Evolutionary conservation across 2,113 vertebrate genomes (phyloP).

Genomic region (Motacilla tschutschensis): DNA sequence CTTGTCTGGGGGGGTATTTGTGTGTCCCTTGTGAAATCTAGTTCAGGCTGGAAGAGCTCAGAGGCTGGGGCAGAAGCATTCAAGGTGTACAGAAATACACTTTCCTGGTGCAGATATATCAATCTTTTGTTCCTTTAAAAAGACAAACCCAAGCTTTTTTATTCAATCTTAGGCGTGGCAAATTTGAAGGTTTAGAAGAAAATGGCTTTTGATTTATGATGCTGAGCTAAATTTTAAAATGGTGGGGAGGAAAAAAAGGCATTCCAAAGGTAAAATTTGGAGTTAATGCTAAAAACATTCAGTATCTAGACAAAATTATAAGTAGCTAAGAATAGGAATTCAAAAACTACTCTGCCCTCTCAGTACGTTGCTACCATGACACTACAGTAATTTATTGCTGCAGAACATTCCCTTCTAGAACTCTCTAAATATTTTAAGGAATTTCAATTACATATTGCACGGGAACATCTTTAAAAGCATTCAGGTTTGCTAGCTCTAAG

Average conservation of each 20-base stretch:
- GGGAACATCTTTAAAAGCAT: background rate
- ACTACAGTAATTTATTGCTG: constrained; percentile 38
- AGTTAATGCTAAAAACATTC: background rate
- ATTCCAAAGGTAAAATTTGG: background rate
- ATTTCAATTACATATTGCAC: constrained; percentile 37
- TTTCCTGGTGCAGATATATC: background rate
- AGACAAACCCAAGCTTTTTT: background rate
- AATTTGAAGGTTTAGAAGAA: background rate
- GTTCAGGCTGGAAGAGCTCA: background rate
- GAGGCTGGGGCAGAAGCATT: background rate
- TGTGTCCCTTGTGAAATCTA: background rate
- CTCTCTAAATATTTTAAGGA: constrained; percentile 56
- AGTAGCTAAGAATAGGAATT: constrained; percentile 4
- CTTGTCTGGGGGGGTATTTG: background rate
- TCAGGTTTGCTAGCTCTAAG: constrained; percentile 10
- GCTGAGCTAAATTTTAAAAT: background rate
- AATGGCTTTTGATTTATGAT: background rate
- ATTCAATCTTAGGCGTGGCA: background rate
- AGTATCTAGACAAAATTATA: background rate
- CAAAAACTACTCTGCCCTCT: background rate
- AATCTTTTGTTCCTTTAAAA: background rate
- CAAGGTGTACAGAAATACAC: background rate
- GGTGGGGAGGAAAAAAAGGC: accelerated
- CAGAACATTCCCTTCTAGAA: constrained; percentile 40
- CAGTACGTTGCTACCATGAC: background rate